phyloP scores from a whole-genome alignment of 1,140 invertebrate genomes.

The Apocrypta bakeri region DNA sequence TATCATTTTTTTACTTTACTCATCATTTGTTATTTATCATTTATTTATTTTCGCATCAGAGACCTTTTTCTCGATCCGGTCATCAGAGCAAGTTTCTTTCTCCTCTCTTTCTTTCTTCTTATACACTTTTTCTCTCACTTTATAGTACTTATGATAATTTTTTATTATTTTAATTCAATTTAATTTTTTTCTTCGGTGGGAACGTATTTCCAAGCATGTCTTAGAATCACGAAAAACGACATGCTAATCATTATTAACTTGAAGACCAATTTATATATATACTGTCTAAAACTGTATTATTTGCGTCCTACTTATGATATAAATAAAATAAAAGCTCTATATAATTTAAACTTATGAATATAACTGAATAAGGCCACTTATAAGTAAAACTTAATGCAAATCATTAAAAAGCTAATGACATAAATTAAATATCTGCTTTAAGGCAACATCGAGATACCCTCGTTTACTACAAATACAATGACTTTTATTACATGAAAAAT shows the following conservation, averaged over 20 bases:
- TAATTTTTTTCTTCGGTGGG: conserved; percentile 3
- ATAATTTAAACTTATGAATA: neutral
- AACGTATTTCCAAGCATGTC: conserved; percentile 10
- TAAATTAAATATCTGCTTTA: conserved; percentile 3
- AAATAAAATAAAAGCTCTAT: neutral
- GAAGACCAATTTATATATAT: neutral
- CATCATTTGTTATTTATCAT: conserved; percentile 44
- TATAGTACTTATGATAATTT: conserved; percentile 11
- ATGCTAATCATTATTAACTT: neutral
- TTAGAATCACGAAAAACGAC: conserved; percentile 43
- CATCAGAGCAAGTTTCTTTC: neutral
- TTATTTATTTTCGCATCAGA: conserved; percentile 28
- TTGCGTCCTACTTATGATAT: neutral
- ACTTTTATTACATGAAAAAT: conserved; percentile 2
- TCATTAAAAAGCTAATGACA: neutral
- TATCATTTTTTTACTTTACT: conserved; percentile 27
- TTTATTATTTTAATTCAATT: conserved; percentile 15
- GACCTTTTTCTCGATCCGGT: conserved; percentile 26
- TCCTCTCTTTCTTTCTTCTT: conserved; percentile 7
- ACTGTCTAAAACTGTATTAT: neutral
- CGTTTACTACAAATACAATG: neutral
- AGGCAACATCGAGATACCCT: neutral
- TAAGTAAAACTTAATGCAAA: neutral
- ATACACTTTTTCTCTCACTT: neutral
- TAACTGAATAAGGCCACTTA: neutral